These are phyloP conservation scores for Eupithecia subfuscata DNA, from an alignment of 2,888 invertebrate genomes.

Conservation along the genomic window DNA sequence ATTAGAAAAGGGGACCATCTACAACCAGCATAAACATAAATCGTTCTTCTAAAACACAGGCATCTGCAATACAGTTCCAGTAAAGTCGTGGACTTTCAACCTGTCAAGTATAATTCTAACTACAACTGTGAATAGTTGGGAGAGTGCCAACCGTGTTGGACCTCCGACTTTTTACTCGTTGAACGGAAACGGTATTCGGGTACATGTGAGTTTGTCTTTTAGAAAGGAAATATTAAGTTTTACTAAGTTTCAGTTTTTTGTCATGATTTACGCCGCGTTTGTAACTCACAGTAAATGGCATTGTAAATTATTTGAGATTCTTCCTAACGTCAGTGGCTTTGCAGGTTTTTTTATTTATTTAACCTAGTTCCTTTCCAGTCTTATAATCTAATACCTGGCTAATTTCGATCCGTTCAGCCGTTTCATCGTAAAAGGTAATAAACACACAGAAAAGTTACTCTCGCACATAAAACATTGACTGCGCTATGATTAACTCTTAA, in stretches of 20 bases:
- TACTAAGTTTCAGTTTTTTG: not conserved
- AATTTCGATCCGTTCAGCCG: too few species aligned
- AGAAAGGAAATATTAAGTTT: not conserved
- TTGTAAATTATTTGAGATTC: too few species aligned
- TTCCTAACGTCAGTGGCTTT: too few species aligned
- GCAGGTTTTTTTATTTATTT: too few species aligned
- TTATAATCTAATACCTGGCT: too few species aligned
- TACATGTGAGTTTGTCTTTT: not conserved
- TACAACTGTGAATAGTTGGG: slow-evolving; percentile 8
- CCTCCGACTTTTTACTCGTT: not conserved
- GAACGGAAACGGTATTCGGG: not conserved
- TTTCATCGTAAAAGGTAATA: too few species aligned
- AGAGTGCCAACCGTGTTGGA: slow-evolving; percentile 5
- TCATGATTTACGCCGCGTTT: not conserved
- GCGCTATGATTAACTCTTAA: too few species aligned
- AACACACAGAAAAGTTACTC: too few species aligned
- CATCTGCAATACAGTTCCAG: not conserved
- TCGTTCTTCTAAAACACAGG: slow-evolving; percentile 5
- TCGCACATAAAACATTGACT: too few species aligned
- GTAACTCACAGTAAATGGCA: not conserved
- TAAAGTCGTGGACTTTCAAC: slow-evolving; percentile 9
- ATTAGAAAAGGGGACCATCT: not conserved
- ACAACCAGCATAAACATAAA: not conserved
- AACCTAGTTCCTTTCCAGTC: too few species aligned
- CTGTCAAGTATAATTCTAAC: slow-evolving; percentile 13